Evolutionary conservation across 2,888 invertebrate species (phyloP), one percentile per base, ranked within the genome.

Genomic region (Odontomyia ornata): DNA sequence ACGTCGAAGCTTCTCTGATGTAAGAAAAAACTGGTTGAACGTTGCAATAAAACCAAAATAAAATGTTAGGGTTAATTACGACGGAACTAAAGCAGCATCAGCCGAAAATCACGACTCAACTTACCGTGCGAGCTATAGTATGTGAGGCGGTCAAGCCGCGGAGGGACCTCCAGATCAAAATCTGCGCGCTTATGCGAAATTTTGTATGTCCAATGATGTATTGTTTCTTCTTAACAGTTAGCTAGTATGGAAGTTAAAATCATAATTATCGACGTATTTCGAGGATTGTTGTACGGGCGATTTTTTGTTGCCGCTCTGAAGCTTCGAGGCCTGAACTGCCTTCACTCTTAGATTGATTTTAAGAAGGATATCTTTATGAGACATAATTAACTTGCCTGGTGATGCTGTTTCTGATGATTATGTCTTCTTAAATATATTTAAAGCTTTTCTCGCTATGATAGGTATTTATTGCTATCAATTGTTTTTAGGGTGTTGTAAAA

Each of bases 51-150:
- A 18, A 18, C 52, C 15, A 7, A 52, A 52, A 15, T 18, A 52
- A 52, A 18, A 5, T 21, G 21, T 60, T 25, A 3, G 25, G 60
- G 60, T 60, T 60, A 60, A 60, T 60, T 60, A 60, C 13, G 25
- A 25, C 15, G 25, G 60, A 60, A 60, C 23, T 60, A 60, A 60
- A 60, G 25, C 60, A 60, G 21, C 60, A 52, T 36, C 52, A 2
- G 13, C n/a, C 15, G 18, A 52, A 52, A 18, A 52, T 18, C 18
- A 52, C 52, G 52, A 18, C 52, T 36, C 36, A 9, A 9, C 52
- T n/a, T 9, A 52, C n/a, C 13, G 52, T 52, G 52, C 13, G n/a
- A n/a, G 52, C 36, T 36, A 9, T 9, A 5, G 5, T 36, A 36
- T 52, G n/a, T n/a, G n/a, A n/a, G n/a, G n/a, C n/a, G n/a, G 52